Base-by-base conservation (phyloP, 1,140 invertebrate species). In the Psix sp. region DNA sequence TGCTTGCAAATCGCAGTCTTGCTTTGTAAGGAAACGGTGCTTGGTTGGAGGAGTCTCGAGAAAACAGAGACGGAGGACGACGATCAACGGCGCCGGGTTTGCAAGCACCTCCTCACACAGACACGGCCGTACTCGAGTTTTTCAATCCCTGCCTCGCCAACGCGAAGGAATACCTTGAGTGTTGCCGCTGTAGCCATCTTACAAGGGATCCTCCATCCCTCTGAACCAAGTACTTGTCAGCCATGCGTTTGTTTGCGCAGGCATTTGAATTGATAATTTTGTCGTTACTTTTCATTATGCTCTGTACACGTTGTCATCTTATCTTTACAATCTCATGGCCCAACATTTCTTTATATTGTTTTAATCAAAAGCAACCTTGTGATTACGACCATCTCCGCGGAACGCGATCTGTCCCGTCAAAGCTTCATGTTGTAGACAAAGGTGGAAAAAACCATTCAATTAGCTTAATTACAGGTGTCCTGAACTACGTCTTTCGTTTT, bases 101-200 rank as follows among this genome's bases (percentile, higher is more conserved):
- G 62, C 74, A 79, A 84, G 80, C 78, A 84, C 78, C 74, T 65
- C 71, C 73, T 80, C 75, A 76, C 77, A 78, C 74, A 79, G 76
- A 82, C 82, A 78, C 83, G 77, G 82, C 77, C 81, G 67, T 77
- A 84, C 83, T 86, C 78, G 76, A 86, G 71, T 72, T 74, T 74
- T 76, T 77, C 65, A 79, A 73, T 71, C 76, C 70, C 71, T 35
- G 62, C 35, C 51, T 66, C 57, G 68, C 68, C 74, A 78, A 81
- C 74, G 79, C 67, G 74, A 76, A 82, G 80, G 79, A 73, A 82
- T 82, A 73, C 59, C 73, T 80, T 71, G 74, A 81, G 76, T 80
- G 74, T 80, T 71, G 65, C 54, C 65, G 77, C 42, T 78, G 70
- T 73, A 78, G 77, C 76, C 76, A 77, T 77, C 77, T 84, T 79